A percentile compares a stretch with the other conserved stretches of the same genome.
Conservation (phyloP, 2,113 vertebrate genomes). For the Oreochromis tanganicae region DNA sequence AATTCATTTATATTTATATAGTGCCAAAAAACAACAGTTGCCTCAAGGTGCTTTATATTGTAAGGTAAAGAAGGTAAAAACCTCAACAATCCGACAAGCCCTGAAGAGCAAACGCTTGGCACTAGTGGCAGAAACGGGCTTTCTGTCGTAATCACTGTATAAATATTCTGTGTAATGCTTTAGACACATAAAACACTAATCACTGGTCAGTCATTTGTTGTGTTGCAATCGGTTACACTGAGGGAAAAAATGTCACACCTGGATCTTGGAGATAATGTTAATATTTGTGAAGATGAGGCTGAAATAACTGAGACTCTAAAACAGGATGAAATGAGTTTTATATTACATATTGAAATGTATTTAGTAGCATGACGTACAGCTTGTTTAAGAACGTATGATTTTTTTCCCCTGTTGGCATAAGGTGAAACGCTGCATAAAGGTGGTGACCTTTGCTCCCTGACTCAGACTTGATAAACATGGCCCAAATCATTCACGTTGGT, state of each 20-base stretch:
- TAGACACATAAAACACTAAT: not conserved
- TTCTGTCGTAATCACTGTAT: not conserved
- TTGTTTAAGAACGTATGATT: not conserved
- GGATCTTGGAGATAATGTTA: not conserved
- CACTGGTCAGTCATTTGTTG: not conserved
- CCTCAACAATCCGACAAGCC: not conserved
- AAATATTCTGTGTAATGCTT: not conserved
- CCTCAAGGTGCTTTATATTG: not conserved
- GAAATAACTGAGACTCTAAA: not conserved
- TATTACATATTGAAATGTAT: not conserved
- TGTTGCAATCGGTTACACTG: not conserved
- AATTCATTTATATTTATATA: not conserved
- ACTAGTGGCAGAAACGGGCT: not conserved
- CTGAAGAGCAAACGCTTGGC: not conserved
- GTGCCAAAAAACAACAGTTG: not conserved
- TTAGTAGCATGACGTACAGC: not conserved
- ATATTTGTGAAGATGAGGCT: not conserved
- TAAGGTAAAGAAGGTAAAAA: not conserved
- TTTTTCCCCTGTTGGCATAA: rapidly evolving
- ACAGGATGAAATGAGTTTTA: not conserved
- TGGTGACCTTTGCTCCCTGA: not conserved
- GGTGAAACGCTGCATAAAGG: not conserved
- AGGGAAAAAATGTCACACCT: not conserved
- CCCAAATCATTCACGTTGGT: not conserved
- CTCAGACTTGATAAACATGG: not conserved